Evolutionary conservation across 2,797 vertebrate genomes (phyloP).

Genomic region (Enteromius argenteus): DNA sequence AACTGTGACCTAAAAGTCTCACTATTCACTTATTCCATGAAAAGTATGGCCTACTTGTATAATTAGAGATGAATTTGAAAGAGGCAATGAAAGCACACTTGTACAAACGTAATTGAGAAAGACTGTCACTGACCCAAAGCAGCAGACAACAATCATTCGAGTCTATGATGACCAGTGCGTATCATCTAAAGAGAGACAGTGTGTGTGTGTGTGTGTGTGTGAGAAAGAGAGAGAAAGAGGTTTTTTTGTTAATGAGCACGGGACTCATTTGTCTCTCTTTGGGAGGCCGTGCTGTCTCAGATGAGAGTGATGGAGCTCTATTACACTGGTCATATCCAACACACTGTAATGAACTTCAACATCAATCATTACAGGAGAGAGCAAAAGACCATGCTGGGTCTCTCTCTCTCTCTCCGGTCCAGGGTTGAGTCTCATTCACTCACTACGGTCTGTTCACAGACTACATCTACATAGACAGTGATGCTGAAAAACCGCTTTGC

Average conservation of each 20-base stretch:
- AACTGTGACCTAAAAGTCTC: neutral
- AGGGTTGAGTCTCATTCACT: conserved; percentile 34
- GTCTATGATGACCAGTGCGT: conserved; percentile 52
- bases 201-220: conserved; percentile 20
- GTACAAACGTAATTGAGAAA: neutral
- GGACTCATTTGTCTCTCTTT: conserved; percentile 78
- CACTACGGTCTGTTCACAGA: conserved; percentile 18
- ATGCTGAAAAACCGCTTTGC: conserved; percentile 1
- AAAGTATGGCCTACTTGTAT: neutral
- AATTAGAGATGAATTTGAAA: neutral
- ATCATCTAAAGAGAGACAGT: conserved; percentile 51
- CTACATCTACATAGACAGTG: neutral
- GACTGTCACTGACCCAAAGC: conserved; percentile 1
- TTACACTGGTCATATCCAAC: conserved; percentile 76
- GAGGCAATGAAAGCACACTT: neutral
- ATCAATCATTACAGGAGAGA: conserved; percentile 68
- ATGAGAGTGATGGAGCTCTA: conserved; percentile 77
- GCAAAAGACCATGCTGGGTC: conserved; percentile 42
- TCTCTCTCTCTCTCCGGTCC: conserved; percentile 5
- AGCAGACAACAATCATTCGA: neutral
- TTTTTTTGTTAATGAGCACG: conserved; percentile 68
- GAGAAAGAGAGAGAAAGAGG: conserved; percentile 36
- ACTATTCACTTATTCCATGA: neutral
- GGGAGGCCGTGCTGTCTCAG: conserved; percentile 77
- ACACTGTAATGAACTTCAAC: conserved; percentile 77